Evolutionary conservation across 2,797 vertebrate genomes (phyloP).

Genomic region (Amazona ochrocephala): DNA sequence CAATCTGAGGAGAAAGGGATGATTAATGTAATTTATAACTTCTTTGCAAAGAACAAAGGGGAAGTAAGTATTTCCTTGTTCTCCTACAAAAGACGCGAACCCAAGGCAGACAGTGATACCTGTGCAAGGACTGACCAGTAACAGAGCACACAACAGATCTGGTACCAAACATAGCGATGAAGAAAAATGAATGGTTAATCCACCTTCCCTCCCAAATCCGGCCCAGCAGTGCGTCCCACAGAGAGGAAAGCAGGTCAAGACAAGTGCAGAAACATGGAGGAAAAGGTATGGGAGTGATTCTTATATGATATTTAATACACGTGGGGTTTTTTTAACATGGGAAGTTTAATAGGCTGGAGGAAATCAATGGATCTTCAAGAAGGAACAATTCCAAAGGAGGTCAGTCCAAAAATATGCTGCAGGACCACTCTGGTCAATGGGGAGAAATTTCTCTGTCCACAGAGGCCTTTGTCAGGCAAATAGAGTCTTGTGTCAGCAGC

Average conservation of each 20-base stretch:
- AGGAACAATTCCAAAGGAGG: background rate
- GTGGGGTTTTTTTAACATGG: background rate
- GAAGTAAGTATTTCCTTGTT: background rate
- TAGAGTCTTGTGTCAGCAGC: conserved; percentile 54
- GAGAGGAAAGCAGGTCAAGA: background rate
- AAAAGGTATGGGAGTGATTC: background rate
- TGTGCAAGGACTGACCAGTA: background rate
- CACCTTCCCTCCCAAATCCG: background rate
- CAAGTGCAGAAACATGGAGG: background rate
- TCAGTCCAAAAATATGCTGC: background rate
- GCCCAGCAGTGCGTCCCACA: background rate
- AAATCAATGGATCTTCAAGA: background rate
- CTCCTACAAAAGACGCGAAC: background rate
- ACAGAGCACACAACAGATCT: rapidly evolving
- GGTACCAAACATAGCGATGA: background rate
- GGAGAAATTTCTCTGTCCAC: background rate
- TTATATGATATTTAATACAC: background rate
- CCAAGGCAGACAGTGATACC: rapidly evolving
- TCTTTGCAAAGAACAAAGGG: background rate
- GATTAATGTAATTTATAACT: background rate
- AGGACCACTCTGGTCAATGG: background rate
- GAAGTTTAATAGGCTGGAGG: background rate
- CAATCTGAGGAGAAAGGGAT: background rate
- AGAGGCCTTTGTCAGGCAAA: conserved; percentile 38
- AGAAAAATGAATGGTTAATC: background rate